Percentiles rank a stretch among this genome's conserved stretches.
Evolutionary conservation across 2,888 invertebrate species (phyloP).

Genomic region (Lottia scabra): DNA sequence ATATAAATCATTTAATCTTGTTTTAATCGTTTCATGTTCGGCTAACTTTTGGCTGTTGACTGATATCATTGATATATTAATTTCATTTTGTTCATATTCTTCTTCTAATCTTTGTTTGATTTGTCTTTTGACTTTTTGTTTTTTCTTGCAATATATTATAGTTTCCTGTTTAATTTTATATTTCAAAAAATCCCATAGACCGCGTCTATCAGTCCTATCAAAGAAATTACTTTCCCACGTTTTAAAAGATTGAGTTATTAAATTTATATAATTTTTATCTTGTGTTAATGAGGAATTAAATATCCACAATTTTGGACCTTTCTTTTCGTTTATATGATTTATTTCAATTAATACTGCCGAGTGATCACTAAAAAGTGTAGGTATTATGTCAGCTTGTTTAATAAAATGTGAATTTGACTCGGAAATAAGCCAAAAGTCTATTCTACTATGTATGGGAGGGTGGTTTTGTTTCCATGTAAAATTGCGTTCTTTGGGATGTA

Average conservation of each 20-base stretch:
- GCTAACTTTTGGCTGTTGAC: too few species aligned
- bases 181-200: neutral
- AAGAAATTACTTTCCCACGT: neutral
- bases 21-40: neutral
- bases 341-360: too few species aligned
- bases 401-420: too few species aligned
- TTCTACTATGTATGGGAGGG: neutral
- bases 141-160: neutral
- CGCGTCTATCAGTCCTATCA: neutral
- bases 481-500: neutral
- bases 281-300: too few species aligned
- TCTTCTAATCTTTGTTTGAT: neutral
- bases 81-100: neutral
- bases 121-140: neutral
- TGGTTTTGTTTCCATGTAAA: neutral
- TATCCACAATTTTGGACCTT: too few species aligned
- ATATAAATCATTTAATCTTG: conserved; percentile 1
- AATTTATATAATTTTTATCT: too few species aligned
- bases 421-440: neutral
- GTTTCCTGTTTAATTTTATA: neutral
- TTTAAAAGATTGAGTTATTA: too few species aligned
- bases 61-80: too few species aligned
- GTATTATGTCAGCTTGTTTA: too few species aligned
- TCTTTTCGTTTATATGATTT: too few species aligned
- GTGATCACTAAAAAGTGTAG: too few species aligned